Evolutionary conservation across 2,113 vertebrate species (phyloP).

Genomic region (Lipotes vexillifer): DNA sequence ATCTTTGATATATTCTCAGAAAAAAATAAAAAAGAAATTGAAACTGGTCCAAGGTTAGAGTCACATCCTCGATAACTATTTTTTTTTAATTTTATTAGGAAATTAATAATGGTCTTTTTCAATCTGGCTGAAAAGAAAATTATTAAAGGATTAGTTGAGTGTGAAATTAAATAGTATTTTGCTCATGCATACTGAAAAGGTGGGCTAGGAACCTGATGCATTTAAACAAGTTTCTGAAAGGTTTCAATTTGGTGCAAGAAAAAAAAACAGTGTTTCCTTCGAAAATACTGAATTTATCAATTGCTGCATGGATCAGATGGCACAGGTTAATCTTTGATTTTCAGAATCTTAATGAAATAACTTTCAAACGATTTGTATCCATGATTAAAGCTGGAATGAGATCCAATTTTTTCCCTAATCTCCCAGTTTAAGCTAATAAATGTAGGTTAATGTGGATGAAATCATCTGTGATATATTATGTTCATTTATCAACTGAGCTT

Average conservation of each 20-base stretch:
- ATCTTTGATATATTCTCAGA: conserved; percentile 70
- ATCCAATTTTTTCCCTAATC: conserved; percentile 56
- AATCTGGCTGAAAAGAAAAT: conserved; percentile 78
- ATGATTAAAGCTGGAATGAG: conserved; percentile 58
- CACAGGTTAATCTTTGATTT: conserved; percentile 67
- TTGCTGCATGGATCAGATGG: conserved; percentile 63
- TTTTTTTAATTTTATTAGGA: conserved; percentile 75
- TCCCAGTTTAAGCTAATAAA: conserved; percentile 68
- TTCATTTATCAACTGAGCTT: conserved; percentile 67
- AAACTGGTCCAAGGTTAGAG: conserved; percentile 74
- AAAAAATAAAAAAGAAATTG: conserved; percentile 60
- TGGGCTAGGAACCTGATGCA: conserved; percentile 48
- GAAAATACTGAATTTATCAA: conserved; percentile 60
- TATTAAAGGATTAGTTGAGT: conserved; percentile 81
- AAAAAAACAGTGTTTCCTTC: conserved; percentile 66
- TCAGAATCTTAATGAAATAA: conserved; percentile 72
- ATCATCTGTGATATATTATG: conserved; percentile 66
- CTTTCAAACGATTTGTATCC: conserved; percentile 53
- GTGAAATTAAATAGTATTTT: conserved; percentile 84
- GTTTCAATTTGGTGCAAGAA: conserved; percentile 64
- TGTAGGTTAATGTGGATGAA: conserved; percentile 59
- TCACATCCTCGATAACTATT: conserved; percentile 64
- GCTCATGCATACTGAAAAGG: conserved; percentile 74
- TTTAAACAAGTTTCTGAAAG: conserved; percentile 71
- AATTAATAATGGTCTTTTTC: conserved; percentile 79